phyloP scores from a whole-genome alignment of 2,113 vertebrate species.

The Phocoena sinus region DNA sequence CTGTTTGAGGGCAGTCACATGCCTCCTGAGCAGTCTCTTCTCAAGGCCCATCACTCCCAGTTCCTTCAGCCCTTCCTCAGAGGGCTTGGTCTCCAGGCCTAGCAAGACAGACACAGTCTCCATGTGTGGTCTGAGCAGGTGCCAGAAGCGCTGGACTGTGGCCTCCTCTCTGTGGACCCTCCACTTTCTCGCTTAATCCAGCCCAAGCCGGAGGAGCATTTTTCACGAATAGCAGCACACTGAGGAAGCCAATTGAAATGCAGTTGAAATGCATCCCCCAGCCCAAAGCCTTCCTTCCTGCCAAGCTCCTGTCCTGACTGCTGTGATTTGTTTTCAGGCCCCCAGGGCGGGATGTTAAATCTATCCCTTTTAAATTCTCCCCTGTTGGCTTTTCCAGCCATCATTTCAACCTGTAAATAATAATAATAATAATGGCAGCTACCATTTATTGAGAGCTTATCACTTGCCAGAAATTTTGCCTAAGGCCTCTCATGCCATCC shows the following conservation, averaged over 20 bases:
- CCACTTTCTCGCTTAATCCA: neutral
- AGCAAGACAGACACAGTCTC: neutral
- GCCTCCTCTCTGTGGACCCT: neutral
- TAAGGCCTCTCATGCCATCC: neutral
- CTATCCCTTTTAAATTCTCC: neutral
- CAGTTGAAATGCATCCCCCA: neutral
- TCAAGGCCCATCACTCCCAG: neutral
- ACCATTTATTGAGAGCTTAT: neutral
- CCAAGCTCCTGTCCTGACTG: neutral
- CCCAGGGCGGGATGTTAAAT: neutral
- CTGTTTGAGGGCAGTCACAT: neutral
- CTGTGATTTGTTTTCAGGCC: neutral
- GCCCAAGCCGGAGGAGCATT: neutral
- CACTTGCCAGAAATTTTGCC: neutral
- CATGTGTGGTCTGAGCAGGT: conserved; percentile 20
- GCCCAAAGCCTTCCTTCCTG: neutral
- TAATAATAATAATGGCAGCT: neutral
- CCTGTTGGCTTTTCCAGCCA: neutral
- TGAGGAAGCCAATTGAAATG: neutral
- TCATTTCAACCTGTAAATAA: neutral
- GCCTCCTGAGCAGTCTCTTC: neutral
- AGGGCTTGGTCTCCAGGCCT: neutral
- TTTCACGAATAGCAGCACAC: neutral
- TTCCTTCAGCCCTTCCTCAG: neutral
- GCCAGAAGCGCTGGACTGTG: neutral